phyloP scores from a whole-genome alignment of 1,140 invertebrate genomes.

The Cataglyphis hispanica region DNA sequence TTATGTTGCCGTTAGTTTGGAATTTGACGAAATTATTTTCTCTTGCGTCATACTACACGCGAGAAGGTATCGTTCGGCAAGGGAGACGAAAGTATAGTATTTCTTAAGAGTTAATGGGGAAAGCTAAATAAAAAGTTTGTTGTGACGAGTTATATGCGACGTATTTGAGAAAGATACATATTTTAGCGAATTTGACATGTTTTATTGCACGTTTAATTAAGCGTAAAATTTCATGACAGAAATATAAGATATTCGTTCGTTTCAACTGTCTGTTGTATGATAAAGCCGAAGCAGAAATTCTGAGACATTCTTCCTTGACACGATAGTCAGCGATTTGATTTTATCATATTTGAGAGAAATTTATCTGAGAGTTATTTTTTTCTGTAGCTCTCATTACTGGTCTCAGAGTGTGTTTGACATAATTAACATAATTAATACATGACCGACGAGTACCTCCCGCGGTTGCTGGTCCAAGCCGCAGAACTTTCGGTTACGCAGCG shows the following conservation, averaged over 20 bases:
- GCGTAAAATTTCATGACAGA: not conserved
- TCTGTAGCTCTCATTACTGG: not conserved
- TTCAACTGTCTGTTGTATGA: not conserved
- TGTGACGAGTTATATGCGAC: not conserved
- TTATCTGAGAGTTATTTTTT: conserved; percentile 19
- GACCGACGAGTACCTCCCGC: conserved; percentile 79
- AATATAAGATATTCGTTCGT: not conserved
- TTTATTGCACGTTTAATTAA: not conserved
- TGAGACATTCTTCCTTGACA: not conserved
- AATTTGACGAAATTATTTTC: conserved; percentile 36
- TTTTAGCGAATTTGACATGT: not conserved
- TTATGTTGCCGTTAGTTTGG: not conserved
- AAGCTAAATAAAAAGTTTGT: not conserved
- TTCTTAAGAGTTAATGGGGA: not conserved
- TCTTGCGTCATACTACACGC: not conserved
- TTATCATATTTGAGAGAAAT: conserved; percentile 10
- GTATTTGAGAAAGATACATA: not conserved
- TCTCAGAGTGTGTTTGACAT: conserved; percentile 33
- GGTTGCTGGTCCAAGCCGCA: conserved; percentile 67
- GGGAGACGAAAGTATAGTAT: not conserved
- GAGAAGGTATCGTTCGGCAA: not conserved
- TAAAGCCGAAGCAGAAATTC: conserved; percentile 6
- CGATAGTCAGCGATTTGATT: conserved; percentile 10
- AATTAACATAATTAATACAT: conserved; percentile 77
- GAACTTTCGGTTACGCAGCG: conserved; percentile 75